A percentile compares a stretch with the other conserved stretches of the same genome.
phyloP scores from a whole-genome alignment of 2,113 vertebrate genomes.

The Daubentonia madagascariensis region DNA sequence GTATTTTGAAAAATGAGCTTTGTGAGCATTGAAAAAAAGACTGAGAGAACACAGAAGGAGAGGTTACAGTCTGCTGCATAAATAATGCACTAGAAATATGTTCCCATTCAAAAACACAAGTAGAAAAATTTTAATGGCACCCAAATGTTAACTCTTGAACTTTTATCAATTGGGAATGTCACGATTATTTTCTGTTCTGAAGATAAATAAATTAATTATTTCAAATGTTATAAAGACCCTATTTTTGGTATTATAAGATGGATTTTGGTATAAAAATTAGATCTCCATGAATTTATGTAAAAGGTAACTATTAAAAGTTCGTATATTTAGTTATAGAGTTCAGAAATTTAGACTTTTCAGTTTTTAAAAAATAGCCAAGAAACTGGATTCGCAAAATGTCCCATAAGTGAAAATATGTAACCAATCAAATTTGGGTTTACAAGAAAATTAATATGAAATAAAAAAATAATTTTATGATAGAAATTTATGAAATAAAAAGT shows the following conservation, averaged over 20 bases:
- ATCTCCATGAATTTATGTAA: too few relatives aligned
- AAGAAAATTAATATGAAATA: not conserved
- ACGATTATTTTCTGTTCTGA: not conserved
- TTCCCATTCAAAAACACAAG: slow-evolving; percentile 48
- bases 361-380: not conserved
- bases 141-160: slow-evolving; percentile 48
- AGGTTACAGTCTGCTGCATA: not conserved
- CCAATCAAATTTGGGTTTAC: not conserved
- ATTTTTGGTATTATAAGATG: not conserved
- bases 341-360: not conserved
- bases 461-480: not conserved
- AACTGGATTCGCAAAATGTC: not conserved
- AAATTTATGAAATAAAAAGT: not conserved
- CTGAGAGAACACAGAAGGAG: slow-evolving; percentile 57
- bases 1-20: slow-evolving; percentile 66
- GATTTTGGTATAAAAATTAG: not conserved
- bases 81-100: slow-evolving; percentile 65
- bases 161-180: slow-evolving; percentile 12
- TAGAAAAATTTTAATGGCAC: slow-evolving; percentile 30
- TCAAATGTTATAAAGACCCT: not conserved
- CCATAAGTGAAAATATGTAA: not conserved
- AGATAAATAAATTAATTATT: slow-evolving; percentile 34
- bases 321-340: not conserved
- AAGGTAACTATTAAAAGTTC: not conserved
- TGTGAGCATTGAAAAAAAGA: slow-evolving; percentile 39